phyloP scores from a whole-genome alignment of 2,113 vertebrate species.

The Sisor rabdophorus region DNA sequence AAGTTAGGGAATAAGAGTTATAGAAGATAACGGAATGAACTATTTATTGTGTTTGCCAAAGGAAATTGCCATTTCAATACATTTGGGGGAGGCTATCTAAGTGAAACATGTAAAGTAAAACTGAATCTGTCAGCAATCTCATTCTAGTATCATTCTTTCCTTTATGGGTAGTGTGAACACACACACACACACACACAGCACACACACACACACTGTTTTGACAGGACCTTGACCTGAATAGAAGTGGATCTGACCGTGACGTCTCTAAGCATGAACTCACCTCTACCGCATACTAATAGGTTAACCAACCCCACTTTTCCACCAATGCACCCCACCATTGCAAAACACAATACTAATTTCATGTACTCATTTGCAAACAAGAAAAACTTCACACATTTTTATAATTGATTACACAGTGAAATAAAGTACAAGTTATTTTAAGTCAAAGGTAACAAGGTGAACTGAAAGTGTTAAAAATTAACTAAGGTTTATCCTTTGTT shows the following conservation, averaged over 20 bases:
- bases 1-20: no score
- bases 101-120: not conserved
- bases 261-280: constrained; percentile 22
- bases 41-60: not conserved
- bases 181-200: no score
- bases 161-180: not conserved
- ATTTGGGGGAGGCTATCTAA: not conserved
- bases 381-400: no score
- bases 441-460: not conserved
- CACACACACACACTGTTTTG: not conserved
- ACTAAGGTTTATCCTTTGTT: not conserved
- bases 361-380: no score
- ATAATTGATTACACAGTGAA: no score
- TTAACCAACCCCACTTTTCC: not conserved
- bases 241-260: constrained; percentile 2
- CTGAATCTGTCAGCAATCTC: constrained; percentile 4
- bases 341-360: not conserved
- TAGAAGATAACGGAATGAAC: no score
- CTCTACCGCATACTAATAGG: constrained; percentile 33
- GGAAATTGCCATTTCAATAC: not conserved
- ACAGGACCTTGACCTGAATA: constrained; percentile 25
- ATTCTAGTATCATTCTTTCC: not conserved
- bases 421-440: not conserved
- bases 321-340: not conserved
- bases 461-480: not conserved